Conservation (phyloP, 2,113 vertebrate genomes). For the Triplophysa siluroides region DNA sequence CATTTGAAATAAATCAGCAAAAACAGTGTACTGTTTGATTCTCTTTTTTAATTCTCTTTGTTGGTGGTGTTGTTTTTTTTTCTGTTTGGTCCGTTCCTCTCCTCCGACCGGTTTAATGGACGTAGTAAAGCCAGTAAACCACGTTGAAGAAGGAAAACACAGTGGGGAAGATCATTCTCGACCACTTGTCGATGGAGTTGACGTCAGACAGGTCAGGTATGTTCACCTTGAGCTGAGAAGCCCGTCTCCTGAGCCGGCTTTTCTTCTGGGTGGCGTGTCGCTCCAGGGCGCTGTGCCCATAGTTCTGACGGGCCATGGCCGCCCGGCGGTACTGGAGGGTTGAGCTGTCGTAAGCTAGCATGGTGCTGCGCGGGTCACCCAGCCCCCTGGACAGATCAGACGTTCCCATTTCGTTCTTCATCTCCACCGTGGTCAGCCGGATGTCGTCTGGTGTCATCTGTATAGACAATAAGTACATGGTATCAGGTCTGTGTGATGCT, state of each 20-base stretch:
- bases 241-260: constrained; percentile 92
- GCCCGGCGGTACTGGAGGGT: constrained; percentile 96
- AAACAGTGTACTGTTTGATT: constrained; percentile 66
- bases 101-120: constrained; percentile 86
- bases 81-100: constrained; percentile 56
- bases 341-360: constrained; percentile 94
- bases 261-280: constrained; percentile 97
- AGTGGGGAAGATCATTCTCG: constrained; percentile 98
- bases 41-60: constrained; percentile 50
- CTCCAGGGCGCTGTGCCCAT: constrained; percentile 94
- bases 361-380: constrained; percentile 91
- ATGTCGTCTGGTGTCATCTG: constrained; percentile 98
- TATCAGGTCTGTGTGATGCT: neutral
- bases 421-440: constrained; percentile 94
- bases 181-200: constrained; percentile 99
- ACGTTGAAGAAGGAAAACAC: constrained; percentile 99
- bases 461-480: constrained; percentile 41
- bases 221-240: constrained; percentile 97
- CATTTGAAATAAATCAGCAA: constrained; percentile 65
- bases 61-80: constrained; percentile 20
- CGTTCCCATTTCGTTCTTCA: constrained; percentile 97
- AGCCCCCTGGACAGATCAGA: constrained; percentile 93
- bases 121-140: constrained; percentile 99
- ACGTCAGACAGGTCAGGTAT: constrained; percentile 99
- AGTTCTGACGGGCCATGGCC: constrained; percentile 93